Percentiles rank a stretch among this genome's conserved stretches.
These are phyloP conservation scores for Ceratotherium simum DNA, from an alignment of 2,113 vertebrate species.

Conservation along the genomic window DNA sequence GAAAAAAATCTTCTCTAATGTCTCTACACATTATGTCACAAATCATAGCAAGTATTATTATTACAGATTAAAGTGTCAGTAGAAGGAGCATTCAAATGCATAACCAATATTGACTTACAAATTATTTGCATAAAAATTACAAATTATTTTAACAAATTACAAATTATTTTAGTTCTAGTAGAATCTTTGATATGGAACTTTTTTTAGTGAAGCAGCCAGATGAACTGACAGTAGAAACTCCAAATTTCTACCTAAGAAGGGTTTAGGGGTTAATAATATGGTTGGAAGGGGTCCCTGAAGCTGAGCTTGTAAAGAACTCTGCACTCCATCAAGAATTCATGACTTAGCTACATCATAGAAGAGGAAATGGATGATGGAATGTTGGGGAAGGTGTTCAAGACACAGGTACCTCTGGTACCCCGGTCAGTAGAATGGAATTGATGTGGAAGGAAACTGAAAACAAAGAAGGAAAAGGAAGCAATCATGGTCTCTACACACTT, in stretches of 20 bases:
- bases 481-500: background rate
- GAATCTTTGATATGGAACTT: background rate
- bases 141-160: background rate
- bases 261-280: background rate
- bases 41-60: background rate
- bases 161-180: background rate
- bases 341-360: background rate
- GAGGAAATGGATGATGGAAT: background rate
- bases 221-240: background rate
- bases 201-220: background rate
- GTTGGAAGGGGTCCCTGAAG: background rate
- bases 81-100: background rate
- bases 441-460: background rate
- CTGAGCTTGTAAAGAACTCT: background rate
- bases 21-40: background rate
- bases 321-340: background rate
- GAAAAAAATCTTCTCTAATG: background rate
- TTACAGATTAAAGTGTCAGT: background rate
- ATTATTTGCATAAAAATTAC: background rate
- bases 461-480: background rate
- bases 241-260: background rate
- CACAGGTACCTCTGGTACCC: background rate
- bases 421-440: background rate
- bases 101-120: background rate
- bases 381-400: background rate